Evolutionary conservation across 2,797 vertebrate species (phyloP).

Genomic region (Myoxocephalus aenaeus): DNA sequence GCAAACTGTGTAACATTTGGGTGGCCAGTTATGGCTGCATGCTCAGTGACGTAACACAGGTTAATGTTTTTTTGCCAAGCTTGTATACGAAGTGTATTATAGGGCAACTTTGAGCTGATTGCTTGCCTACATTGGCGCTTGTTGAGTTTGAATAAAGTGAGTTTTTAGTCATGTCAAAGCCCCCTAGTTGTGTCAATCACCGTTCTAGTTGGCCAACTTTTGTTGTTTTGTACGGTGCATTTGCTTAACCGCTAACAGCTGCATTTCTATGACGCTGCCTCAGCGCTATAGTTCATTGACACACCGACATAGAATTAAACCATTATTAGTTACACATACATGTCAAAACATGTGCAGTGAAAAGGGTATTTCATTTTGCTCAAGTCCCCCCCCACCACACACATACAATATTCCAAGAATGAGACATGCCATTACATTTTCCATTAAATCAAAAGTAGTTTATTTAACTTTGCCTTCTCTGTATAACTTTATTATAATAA

Average conservation of each 20-base stretch:
- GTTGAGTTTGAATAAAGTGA: not conserved
- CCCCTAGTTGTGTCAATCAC: not conserved
- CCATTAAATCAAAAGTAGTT: constrained; percentile 91
- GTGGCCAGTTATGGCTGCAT: not conserved
- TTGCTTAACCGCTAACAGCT: not conserved
- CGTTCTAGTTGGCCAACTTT: not conserved
- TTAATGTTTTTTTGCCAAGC: too few relatives aligned
- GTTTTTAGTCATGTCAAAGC: not conserved
- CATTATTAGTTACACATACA: not conserved
- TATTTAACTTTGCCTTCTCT: constrained; percentile 90
- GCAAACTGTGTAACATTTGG: too few relatives aligned
- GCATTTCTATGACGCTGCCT: not conserved
- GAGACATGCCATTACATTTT: constrained; percentile 62
- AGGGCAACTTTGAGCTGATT: not conserved
- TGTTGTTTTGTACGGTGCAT: not conserved
- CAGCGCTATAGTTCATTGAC: not conserved
- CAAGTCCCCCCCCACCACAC: not conserved
- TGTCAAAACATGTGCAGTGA: not conserved
- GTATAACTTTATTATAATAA: constrained; percentile 91
- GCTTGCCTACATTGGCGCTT: not conserved
- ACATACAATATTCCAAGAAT: constrained; percentile 46
- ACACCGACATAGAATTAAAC: not conserved
- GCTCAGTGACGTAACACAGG: not conserved
- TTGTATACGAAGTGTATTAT: not conserved
- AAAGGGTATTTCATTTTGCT: not conserved